Conservation (phyloP, 1,140 invertebrate species). For the Aphelinus atriplicis region DNA sequence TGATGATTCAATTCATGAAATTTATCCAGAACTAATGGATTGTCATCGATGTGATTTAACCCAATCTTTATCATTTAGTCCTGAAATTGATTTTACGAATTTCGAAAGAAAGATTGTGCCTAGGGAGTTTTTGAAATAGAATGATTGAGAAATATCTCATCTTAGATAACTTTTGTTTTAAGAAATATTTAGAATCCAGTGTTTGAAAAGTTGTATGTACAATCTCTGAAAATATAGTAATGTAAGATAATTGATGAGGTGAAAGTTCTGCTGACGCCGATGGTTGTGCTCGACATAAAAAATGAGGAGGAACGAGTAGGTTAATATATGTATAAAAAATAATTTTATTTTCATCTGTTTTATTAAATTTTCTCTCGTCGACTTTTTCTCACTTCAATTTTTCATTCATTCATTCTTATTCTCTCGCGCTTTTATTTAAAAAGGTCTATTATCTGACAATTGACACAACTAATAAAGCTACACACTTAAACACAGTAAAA, state of each 20-base stretch:
- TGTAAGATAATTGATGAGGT: neutral
- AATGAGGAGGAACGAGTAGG: slow-evolving; percentile 31
- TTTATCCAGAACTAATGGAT: no score
- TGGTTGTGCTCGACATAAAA: slow-evolving; percentile 37
- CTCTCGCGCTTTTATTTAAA: neutral
- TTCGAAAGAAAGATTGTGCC: no score
- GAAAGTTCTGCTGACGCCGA: slow-evolving; percentile 33
- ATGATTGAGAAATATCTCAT: no score
- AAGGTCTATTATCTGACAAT: slow-evolving; percentile 21
- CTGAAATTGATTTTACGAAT: no score
- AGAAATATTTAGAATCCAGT: no score
- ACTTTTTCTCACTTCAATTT: slow-evolving; percentile 11
- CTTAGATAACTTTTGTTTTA: no score
- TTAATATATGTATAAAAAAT: slow-evolving; percentile 30
- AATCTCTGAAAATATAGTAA: no score
- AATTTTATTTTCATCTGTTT: slow-evolving; percentile 30
- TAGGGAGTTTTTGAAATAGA: no score
- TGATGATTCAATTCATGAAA: no score
- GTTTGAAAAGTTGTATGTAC: no score
- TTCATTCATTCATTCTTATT: neutral
- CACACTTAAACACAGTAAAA: slow-evolving; percentile 28
- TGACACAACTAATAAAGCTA: slow-evolving; percentile 36
- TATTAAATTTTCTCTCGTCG: neutral
- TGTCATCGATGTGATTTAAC: no score
- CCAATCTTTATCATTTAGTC: no score